Percentiles rank a stretch among this genome's conserved stretches.
Conservation (phyloP, 1,140 invertebrate species). For the Bursaphelenchus mucronatus region DNA sequence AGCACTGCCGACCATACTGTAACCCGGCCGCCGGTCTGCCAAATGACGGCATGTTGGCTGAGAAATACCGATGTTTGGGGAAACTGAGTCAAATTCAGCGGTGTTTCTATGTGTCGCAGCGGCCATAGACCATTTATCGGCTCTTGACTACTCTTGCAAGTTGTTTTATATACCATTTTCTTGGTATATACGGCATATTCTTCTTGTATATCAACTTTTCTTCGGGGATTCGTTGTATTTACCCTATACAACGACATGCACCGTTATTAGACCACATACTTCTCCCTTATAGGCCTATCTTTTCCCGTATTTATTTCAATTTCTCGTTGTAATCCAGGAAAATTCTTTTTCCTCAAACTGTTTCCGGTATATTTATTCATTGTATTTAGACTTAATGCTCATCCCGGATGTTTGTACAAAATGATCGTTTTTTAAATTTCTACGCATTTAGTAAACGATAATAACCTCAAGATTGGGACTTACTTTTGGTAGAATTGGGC, state of each 20-base stretch:
- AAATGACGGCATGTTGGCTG: slow-evolving; percentile 56
- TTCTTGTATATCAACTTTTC: too few species aligned
- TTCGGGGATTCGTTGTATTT: too few species aligned
- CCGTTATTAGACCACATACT: too few species aligned
- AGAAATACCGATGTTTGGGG: slow-evolving; percentile 57
- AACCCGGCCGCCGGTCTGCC: slow-evolving; percentile 58
- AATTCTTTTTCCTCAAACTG: background rate
- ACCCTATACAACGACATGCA: too few species aligned
- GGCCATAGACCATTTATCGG: slow-evolving; percentile 36
- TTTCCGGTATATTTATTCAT: too few species aligned
- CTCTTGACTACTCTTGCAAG: background rate
- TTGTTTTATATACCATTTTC: slow-evolving; percentile 16
- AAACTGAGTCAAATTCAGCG: slow-evolving; percentile 57
- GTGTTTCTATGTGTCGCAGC: slow-evolving; percentile 58
- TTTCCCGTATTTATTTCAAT: background rate
- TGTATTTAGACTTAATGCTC: too few species aligned
- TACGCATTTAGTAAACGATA: background rate
- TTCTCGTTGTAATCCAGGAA: background rate
- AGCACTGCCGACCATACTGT: slow-evolving; percentile 60
- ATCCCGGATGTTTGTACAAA: too few species aligned
- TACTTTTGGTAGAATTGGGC: slow-evolving; percentile 31
- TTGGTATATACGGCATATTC: too few species aligned
- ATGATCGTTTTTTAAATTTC: background rate
- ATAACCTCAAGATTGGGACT: slow-evolving; percentile 14
- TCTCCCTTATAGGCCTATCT: too few species aligned